These are phyloP conservation scores for Molanna angustata DNA, from an alignment of 2,888 invertebrate species.

Conservation along the genomic window DNA sequence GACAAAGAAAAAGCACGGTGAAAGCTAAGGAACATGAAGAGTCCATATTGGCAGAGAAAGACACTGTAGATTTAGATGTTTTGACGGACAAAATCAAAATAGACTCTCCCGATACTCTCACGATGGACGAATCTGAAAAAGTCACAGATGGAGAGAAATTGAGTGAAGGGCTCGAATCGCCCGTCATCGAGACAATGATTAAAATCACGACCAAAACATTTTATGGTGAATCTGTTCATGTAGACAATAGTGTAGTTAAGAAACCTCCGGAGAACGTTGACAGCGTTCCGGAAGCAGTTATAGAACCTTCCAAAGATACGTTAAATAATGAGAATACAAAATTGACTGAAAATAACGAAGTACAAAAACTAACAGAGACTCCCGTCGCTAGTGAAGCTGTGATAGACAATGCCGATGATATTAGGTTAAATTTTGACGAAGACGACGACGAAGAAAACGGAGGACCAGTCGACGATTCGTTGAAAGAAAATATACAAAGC, in stretches of 20 bases:
- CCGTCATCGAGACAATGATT: conserved; percentile 39
- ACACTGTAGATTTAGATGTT: conserved; percentile 17
- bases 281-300: not conserved
- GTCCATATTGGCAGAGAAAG: conserved; percentile 26
- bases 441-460: conserved; percentile 44
- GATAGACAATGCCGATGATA: conserved; percentile 48
- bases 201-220: conserved; percentile 46
- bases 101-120: conserved; percentile 15
- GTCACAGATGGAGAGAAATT: conserved; percentile 34
- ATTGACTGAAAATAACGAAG: not conserved
- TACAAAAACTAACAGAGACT: not conserved
- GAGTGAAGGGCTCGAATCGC: conserved; percentile 37
- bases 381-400: not conserved
- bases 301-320: not conserved
- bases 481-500: conserved; percentile 38
- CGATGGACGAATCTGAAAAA: too few relatives aligned
- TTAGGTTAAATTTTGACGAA: conserved; percentile 49
- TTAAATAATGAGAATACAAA: too few relatives aligned
- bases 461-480: conserved; percentile 36
- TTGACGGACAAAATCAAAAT: conserved; percentile 15
- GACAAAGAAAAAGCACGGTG: conserved; percentile 48
- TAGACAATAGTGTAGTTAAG: not conserved
- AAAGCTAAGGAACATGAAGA: conserved; percentile 36
- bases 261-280: too few relatives aligned
- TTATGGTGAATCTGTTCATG: conserved; percentile 39